phyloP scores from a whole-genome alignment of 2,888 invertebrate species.

The Harpalus rufipes region DNA sequence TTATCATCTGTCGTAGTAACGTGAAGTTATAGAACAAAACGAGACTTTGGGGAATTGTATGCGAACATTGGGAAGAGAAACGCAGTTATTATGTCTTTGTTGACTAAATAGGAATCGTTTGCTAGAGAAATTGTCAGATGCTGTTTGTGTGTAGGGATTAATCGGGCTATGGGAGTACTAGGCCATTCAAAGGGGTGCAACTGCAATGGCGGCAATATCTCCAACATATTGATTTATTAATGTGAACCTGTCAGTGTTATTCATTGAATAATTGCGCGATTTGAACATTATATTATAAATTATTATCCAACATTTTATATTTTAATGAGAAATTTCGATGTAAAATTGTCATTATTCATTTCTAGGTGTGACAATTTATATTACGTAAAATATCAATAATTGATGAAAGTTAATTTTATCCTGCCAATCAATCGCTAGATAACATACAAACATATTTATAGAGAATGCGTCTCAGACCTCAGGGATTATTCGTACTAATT shows the following conservation, averaged over 20 bases:
- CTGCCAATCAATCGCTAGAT: no score
- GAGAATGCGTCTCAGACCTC: no score
- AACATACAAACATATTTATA: no score
- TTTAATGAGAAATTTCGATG: not conserved
- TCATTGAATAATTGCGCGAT: not conserved
- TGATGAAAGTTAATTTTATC: no score
- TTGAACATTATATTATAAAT: not conserved
- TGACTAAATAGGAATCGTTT: slow-evolving; percentile 27
- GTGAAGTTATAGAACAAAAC: slow-evolving; percentile 51
- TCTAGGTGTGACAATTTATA: not conserved
- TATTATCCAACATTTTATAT: not conserved
- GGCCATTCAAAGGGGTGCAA: slow-evolving; percentile 13
- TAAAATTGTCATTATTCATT: not conserved
- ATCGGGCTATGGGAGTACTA: slow-evolving; percentile 28
- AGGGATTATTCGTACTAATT: no score
- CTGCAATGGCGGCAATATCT: not conserved
- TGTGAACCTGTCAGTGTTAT: slow-evolving; percentile 9
- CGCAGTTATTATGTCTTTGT: slow-evolving; percentile 44
- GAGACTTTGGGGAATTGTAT: slow-evolving; percentile 8
- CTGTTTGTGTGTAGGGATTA: slow-evolving; percentile 9
- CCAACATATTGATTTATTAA: slow-evolving; percentile 10
- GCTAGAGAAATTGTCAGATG: not conserved
- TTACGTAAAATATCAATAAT: no score
- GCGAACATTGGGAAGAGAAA: slow-evolving; percentile 38
- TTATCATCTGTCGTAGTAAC: slow-evolving; percentile 21